A percentile compares a stretch with the other conserved stretches of the same genome.
phyloP scores from a whole-genome alignment of 2,888 invertebrate genomes.

The Drosophila suboccidentalis region DNA sequence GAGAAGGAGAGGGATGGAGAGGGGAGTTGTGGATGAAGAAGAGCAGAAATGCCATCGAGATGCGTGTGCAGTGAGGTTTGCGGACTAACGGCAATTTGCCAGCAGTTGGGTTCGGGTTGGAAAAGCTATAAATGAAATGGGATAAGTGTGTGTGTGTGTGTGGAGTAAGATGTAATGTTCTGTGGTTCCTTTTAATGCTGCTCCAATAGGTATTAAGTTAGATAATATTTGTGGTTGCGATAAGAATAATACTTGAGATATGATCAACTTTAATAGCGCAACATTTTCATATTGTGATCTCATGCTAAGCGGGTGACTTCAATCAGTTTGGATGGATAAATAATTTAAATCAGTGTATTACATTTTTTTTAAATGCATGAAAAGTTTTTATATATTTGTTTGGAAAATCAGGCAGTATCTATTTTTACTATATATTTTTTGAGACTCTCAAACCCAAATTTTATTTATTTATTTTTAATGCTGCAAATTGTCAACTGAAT shows the following conservation, averaged over 20 bases:
- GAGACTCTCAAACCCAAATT: no score
- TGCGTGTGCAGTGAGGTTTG: conserved; percentile 59
- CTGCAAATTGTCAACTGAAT: no score
- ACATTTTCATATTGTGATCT: background rate
- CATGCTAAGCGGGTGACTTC: background rate
- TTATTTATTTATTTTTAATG: no score
- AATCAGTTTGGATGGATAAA: no score
- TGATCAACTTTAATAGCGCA: conserved; percentile 5
- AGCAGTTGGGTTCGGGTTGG: conserved; percentile 44
- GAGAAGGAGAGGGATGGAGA: rapidly evolving
- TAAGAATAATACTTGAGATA: conserved; percentile 19
- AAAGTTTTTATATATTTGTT: no score
- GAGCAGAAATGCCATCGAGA: conserved; percentile 1
- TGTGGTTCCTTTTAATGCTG: conserved; percentile 30
- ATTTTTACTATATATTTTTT: no score
- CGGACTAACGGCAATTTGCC: conserved; percentile 62
- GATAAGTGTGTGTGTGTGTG: conserved; percentile 14
- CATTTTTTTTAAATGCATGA: no score
- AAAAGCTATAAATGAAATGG: conserved; percentile 40
- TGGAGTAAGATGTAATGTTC: conserved; percentile 18
- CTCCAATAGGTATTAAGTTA: conserved; percentile 41
- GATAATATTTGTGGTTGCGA: conserved; percentile 36
- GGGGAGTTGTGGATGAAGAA: no score
- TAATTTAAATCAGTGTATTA: no score
- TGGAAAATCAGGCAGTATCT: no score